Evolutionary conservation across 2,888 invertebrate genomes (phyloP), one percentile per base, ranked within the genome.

Genomic region (Salticus scenicus): DNA sequence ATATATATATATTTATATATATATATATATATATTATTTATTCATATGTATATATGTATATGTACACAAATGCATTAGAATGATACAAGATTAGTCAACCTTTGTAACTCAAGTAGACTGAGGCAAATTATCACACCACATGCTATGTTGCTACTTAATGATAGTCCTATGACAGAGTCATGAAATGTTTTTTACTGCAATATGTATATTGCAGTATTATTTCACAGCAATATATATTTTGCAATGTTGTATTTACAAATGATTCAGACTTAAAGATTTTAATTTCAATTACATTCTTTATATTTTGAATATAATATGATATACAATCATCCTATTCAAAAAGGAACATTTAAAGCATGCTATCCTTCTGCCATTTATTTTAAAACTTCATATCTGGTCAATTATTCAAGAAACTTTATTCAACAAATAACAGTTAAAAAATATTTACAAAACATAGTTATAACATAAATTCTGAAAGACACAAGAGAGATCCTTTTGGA

Each of bases 101-200:
- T 79, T 70, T 72, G 77, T 69, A 77, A 72, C 71, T 78, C 67
- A 84, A 78, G 72, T 70, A 73, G 74, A 74, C 74, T 79, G 84
- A 79, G 74, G 79, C 78, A 85, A 85, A 79, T 85, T 70, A 85
- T 85, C 78, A 74, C 74, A 63, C 33, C 78, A 85, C 74, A 74
- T 85, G 42, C 84, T 85, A 83, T 75, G 75, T 71, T 42, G 67
- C 84, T 79, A 85, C 70, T 64, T 85, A 74, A 79, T 85, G 84
- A 79, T 57, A 69, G 33, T 74, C 69, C 74, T 75, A 82, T 71
- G 63, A 83, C 57, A 69, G 20, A 75, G n/a, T n/a, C n/a, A n/a
- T n/a, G n/a, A n/a, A n/a, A n/a, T n/a, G n/a, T n/a, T n/a, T n/a
- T n/a, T n/a, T 85, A 85, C 78, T 74, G 69, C 57, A 75, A 74